phyloP scores from a whole-genome alignment of 2,888 invertebrate genomes.

The Hydrotaea cyrtoneurina region DNA sequence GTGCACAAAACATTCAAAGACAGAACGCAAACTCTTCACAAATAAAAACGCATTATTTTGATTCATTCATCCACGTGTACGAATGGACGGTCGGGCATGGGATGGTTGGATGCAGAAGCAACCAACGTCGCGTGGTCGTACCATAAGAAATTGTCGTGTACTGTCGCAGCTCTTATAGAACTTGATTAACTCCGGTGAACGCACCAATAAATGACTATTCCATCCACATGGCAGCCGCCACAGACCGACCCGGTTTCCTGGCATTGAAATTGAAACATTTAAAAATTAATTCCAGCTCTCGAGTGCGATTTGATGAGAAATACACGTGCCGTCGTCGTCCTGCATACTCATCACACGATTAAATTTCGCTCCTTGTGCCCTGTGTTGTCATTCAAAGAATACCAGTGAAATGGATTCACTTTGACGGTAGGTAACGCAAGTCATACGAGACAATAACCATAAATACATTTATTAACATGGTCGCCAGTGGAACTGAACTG shows the following conservation, averaged over 20 bases:
- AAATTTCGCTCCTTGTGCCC: slow-evolving; percentile 32
- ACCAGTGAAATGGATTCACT: background rate
- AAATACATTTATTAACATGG: slow-evolving; percentile 32
- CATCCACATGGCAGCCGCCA: background rate
- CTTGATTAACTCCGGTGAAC: slow-evolving; percentile 38
- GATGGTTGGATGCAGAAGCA: slow-evolving; percentile 32
- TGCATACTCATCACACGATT: slow-evolving; percentile 53
- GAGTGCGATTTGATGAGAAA: slow-evolving; percentile 44
- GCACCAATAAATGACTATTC: slow-evolving; percentile 1
- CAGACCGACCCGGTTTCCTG: background rate
- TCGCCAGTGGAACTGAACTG: background rate
- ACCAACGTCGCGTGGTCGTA: background rate
- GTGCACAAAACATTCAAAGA: slow-evolving; percentile 25
- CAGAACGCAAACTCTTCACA: slow-evolving; percentile 42
- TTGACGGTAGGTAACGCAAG: background rate
- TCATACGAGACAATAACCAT: slow-evolving; percentile 14
- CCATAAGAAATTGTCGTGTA: background rate
- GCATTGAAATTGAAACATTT: slow-evolving; percentile 66
- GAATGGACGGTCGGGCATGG: too few species aligned
- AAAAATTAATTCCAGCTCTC: slow-evolving; percentile 64
- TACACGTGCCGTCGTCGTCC: slow-evolving; percentile 56
- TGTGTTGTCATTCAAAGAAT: slow-evolving; percentile 13
- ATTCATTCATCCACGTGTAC: slow-evolving; percentile 59
- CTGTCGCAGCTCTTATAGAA: background rate
- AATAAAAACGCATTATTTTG: slow-evolving; percentile 65